Percentiles rank a stretch among this genome's conserved stretches.
phyloP scores from a whole-genome alignment of 35 echinoderm and acorn worm species.

The Hemicentrotus pulcherrimus region DNA sequence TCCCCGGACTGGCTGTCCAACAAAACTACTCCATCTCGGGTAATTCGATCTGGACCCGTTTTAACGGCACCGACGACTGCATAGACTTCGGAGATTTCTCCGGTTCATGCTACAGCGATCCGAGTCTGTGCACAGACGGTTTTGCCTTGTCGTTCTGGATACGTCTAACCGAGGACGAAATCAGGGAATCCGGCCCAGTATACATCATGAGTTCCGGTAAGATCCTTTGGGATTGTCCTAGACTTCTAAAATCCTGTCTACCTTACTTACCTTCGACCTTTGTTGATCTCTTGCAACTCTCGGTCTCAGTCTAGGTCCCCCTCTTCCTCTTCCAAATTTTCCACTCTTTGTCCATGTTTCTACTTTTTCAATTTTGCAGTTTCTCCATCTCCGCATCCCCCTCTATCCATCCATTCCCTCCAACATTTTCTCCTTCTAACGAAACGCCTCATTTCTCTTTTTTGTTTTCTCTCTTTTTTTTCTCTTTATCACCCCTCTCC shows the following conservation, averaged over 20 bases:
- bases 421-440: too few species aligned
- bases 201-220: slow-evolving; percentile 77
- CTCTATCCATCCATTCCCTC: background rate
- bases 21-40: slow-evolving; percentile 65
- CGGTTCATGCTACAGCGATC: slow-evolving; percentile 76
- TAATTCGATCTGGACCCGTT: slow-evolving; percentile 54
- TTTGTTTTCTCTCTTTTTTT: too few species aligned
- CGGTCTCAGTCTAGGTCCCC: background rate
- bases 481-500: too few species aligned
- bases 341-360: background rate
- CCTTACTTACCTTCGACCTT: background rate
- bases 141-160: slow-evolving; percentile 77
- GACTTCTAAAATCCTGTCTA: background rate
- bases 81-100: slow-evolving; percentile 83
- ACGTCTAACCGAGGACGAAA: slow-evolving; percentile 70
- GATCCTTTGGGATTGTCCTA: background rate
- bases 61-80: slow-evolving; percentile 72
- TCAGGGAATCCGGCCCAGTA: slow-evolving; percentile 65
- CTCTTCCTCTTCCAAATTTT: background rate
- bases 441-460: too few species aligned
- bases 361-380: background rate
- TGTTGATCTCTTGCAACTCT: background rate
- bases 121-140: slow-evolving; percentile 65
- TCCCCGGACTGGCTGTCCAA: slow-evolving; percentile 56
- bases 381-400: too few species aligned